Evolutionary conservation across 2,888 invertebrate species (phyloP).

Genomic region (Ctenicera cuprea): DNA sequence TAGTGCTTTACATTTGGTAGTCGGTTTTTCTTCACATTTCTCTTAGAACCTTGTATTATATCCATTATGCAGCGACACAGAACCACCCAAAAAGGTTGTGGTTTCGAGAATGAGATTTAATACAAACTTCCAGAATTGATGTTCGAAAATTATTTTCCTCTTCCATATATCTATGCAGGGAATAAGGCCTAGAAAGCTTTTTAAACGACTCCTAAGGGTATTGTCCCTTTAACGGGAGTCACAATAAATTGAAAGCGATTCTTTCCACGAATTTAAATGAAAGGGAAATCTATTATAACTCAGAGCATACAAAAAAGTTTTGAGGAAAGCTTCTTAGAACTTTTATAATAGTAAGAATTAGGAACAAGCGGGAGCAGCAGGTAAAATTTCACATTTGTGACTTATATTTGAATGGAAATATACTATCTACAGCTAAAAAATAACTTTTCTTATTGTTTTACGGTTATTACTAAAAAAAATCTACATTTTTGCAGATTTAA

Average conservation of each 20-base stretch:
- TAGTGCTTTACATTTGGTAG: slow-evolving; percentile 23
- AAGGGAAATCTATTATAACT: slow-evolving; percentile 32
- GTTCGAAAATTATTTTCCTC: slow-evolving; percentile 35
- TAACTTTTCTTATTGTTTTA: too few relatives aligned
- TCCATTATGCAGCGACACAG: slow-evolving; percentile 12
- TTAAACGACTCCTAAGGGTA: slow-evolving; percentile 42
- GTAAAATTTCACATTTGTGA: too few relatives aligned
- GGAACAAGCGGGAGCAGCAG: background rate
- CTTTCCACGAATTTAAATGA: slow-evolving; percentile 44
- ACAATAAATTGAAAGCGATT: slow-evolving; percentile 41
- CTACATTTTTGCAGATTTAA: too few relatives aligned
- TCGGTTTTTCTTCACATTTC: slow-evolving; percentile 11
- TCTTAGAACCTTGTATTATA: background rate
- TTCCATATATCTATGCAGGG: slow-evolving; percentile 39
- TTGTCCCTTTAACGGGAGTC: slow-evolving; percentile 40
- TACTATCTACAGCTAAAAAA: too few relatives aligned
- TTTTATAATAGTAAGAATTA: background rate
- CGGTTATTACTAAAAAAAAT: too few relatives aligned
- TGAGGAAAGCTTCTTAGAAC: slow-evolving; percentile 16
- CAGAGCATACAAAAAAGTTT: slow-evolving; percentile 27
- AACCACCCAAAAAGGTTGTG: slow-evolving; percentile 7
- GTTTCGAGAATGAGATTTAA: slow-evolving; percentile 29
- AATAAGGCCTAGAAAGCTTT: slow-evolving; percentile 40
- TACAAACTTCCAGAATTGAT: slow-evolving; percentile 35
- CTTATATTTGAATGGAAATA: too few relatives aligned